Conservation (phyloP, 2,888 invertebrate species). For the Apodemia mormo region DNA sequence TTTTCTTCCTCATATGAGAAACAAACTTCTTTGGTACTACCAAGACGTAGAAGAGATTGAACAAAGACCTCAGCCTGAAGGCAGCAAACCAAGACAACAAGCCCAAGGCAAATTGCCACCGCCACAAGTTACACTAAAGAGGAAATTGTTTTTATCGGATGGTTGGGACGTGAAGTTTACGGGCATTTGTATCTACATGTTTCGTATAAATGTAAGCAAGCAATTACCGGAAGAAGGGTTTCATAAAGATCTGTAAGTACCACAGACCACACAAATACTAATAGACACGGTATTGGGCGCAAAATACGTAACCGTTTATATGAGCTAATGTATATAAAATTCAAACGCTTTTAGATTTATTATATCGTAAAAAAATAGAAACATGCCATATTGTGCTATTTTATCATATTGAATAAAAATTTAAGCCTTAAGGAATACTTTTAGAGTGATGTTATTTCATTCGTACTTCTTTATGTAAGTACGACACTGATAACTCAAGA, state of each 20-base stretch:
- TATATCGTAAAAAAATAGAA: no score
- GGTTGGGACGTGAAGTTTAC: constrained; percentile 91
- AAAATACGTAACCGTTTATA: no score
- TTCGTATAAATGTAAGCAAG: constrained; percentile 90
- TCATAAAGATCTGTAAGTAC: constrained; percentile 88
- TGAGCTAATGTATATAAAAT: no score
- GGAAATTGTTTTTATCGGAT: constrained; percentile 91
- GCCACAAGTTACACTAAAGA: constrained; percentile 80
- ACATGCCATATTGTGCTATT: no score
- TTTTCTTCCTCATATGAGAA: constrained; percentile 91
- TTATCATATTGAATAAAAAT: no score
- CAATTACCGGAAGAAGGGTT: constrained; percentile 96
- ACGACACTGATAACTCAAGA: no score
- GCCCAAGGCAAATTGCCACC: constrained; percentile 72
- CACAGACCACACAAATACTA: no score
- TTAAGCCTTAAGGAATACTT: no score
- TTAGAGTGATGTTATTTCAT: no score
- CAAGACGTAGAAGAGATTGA: constrained; percentile 91
- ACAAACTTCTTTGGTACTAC: constrained; percentile 93
- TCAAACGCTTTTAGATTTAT: no score
- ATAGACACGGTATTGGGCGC: no score
- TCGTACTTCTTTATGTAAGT: no score
- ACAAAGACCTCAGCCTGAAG: constrained; percentile 68
- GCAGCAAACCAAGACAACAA: constrained; percentile 69
- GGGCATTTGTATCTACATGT: constrained; percentile 92